Base-by-base conservation (phyloP, 1,140 invertebrate species). In the Drosophila guanche region DNA sequence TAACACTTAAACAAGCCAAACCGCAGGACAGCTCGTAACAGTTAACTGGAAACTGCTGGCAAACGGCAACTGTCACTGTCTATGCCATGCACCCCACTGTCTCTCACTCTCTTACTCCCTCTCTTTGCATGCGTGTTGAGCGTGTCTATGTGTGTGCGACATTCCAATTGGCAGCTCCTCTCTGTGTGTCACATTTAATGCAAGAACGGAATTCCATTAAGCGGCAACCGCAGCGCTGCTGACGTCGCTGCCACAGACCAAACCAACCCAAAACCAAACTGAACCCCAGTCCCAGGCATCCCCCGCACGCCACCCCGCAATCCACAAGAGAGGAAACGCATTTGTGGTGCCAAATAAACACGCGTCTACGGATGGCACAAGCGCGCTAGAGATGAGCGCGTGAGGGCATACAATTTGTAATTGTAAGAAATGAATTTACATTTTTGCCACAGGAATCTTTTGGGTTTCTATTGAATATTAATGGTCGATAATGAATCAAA, bases 1-100 rank as follows among this genome's bases (percentile, higher is more conserved):
- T 86, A 86, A 86, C 81, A 86, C 81, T 86, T 86, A 86, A 83
- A 86, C 81, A 86, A 88, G 83, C 78, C 79, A 86, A 86, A 88
- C 81, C 81, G 62, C 81, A 86, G 73, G 33, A 67, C 75, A 75
- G 74, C 76, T 78, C 61, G 70, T 63, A 65, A 74, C 70, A 63
- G 69, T 62, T 54, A 71, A 84, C 55, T 59, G 66, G 61, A 59
- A 62, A 27, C 33, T 37, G 33, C 53, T 81, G 56, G 56, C 52
- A 52, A 66, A 77, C 70, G 76, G 75, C 71, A 69, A 75, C 71
- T 79, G 80, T 68, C 33, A 65, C 54, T 75, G 50, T 66, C 45
- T 72, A 69, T 69, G 12, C 33, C 4, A 10, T 12, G 4, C 33
- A 12, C 33, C 33, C 10, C 33, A 37, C 8, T 6, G 8, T 55